Base-by-base conservation (phyloP, 2,113 vertebrate genomes). In the Hippocampus zosterae region DNA sequence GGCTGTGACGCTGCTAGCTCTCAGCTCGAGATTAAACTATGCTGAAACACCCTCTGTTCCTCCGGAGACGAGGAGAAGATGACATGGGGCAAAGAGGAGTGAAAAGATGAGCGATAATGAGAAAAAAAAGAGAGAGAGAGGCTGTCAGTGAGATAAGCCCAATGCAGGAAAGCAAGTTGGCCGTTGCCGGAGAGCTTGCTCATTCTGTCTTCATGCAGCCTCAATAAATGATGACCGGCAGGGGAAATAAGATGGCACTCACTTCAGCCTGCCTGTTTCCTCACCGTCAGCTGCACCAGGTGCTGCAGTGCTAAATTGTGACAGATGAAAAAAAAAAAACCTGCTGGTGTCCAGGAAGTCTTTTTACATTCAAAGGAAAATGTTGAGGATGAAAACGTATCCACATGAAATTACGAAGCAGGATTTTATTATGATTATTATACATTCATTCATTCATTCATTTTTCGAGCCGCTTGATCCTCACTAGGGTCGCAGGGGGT, bases 201-300 rank as follows among this genome's bases (percentile, higher is more conserved):
- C 72, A 18, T 73, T 83, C 71, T 63, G 69, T 82, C 77, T 85
- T 82, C 77, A 81, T 84, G 80, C 84, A 80, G 69, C 25, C 48
- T 59, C 73, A 82, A 77, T 78, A 85, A 83, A 79, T 78, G 82
- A 84, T 53, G 68, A 81, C 73, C 78, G 68, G 73, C 81, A 80
- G 76, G 79, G 86, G 81, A 90, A 89, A 88, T 88, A 84, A 88
- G 77, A 85, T 67, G 78, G 84, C 61, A 50, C 68, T 77, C 77
- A 82, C 65, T 57, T 77, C 64, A 59, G 40, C 56, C 56, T 2
- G 65, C 69, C 62, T 74, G 57, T 73, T 68, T 62, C 67, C 63
- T 69, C 55, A 21, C 72, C 64, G 68, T 76, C 68, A 82, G 71
- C 67, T 44, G 57, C 72, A 69, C 69, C 76, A 68, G 73, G 62